Percentiles rank a stretch among this genome's conserved stretches.
Conservation (phyloP, 2,888 invertebrate genomes). For the Ennomos quercinarius region DNA sequence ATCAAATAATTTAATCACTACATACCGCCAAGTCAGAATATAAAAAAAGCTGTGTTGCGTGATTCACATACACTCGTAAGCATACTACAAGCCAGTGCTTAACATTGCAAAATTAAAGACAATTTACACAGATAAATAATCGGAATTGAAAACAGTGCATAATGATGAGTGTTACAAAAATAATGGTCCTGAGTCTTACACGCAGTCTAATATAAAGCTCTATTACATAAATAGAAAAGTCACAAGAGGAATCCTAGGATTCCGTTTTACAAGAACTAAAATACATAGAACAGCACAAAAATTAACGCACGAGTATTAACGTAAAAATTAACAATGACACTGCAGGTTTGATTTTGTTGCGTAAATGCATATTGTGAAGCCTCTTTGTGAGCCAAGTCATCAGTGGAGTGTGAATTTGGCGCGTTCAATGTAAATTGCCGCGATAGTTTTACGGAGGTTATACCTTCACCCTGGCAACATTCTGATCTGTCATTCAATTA, state of each 20-base stretch:
- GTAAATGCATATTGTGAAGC: slow-evolving; percentile 65
- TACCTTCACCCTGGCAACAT: too few species aligned
- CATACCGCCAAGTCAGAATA: slow-evolving; percentile 46
- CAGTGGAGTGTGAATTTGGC: slow-evolving; percentile 22
- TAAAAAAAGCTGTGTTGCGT: slow-evolving; percentile 51
- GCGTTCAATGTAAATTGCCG: slow-evolving; percentile 39
- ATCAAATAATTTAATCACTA: slow-evolving; percentile 31
- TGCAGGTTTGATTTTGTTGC: slow-evolving; percentile 70
- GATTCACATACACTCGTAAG: slow-evolving; percentile 60
- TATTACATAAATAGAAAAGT: slow-evolving; percentile 63
- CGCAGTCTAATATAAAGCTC: slow-evolving; percentile 81
- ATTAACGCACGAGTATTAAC: slow-evolving; percentile 72
- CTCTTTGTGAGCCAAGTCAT: slow-evolving; percentile 38
- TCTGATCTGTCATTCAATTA: too few species aligned
- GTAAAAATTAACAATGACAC: slow-evolving; percentile 67
- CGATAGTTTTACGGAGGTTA: slow-evolving; percentile 19
- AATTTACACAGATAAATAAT: slow-evolving; percentile 60
- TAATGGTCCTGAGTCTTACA: slow-evolving; percentile 82
- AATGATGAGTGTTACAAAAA: slow-evolving; percentile 65
- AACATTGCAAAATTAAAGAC: slow-evolving; percentile 64
- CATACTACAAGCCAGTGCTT: slow-evolving; percentile 78
- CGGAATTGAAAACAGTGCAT: slow-evolving; percentile 67
- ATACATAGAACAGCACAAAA: slow-evolving; percentile 78
- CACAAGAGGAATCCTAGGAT: slow-evolving; percentile 59
- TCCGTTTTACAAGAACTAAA: slow-evolving; percentile 61